These are phyloP conservation scores for Cyclophora albipunctata DNA, from an alignment of 2,888 invertebrate species.

Conservation along the genomic window DNA sequence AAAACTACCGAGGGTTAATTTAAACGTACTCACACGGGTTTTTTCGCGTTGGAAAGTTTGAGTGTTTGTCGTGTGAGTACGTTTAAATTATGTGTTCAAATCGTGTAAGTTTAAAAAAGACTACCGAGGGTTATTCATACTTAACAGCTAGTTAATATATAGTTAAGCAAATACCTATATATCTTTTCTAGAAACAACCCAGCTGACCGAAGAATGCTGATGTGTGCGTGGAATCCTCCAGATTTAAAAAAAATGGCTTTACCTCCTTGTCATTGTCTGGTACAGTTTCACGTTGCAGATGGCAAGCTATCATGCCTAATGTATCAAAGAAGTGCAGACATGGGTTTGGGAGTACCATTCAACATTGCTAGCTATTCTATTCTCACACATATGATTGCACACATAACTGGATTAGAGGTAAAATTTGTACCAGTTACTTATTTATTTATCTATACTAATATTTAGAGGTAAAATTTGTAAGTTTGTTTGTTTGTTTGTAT, in stretches of 20 bases:
- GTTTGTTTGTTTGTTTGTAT: too few species aligned
- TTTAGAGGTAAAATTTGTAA: too few species aligned
- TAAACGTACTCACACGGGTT: too few species aligned
- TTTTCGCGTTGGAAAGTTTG: too few species aligned
- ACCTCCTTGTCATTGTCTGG: constrained; percentile 96
- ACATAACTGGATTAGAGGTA: constrained; percentile 92
- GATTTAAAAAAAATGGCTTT: constrained; percentile 94
- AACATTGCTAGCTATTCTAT: constrained; percentile 98
- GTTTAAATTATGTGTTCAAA: too few species aligned
- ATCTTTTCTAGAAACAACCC: constrained; percentile 78
- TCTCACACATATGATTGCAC: constrained; percentile 96
- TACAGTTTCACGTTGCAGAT: constrained; percentile 93
- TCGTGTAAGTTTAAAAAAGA: too few species aligned
- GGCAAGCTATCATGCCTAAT: constrained; percentile 92
- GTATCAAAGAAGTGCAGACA: constrained; percentile 97
- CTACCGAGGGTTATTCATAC: too few species aligned
- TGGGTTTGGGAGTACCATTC: constrained; percentile 98
- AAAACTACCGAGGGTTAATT: too few species aligned
- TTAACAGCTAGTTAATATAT: too few species aligned
- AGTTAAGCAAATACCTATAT: too few species aligned
- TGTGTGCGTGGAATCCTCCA: constrained; percentile 96
- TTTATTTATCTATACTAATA: too few species aligned
- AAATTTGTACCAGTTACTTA: background rate
- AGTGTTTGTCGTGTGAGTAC: too few species aligned
- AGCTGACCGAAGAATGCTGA: constrained; percentile 90